Evolutionary conservation across 2,797 vertebrate genomes (phyloP).

Genomic region (Heliangelus exortis): DNA sequence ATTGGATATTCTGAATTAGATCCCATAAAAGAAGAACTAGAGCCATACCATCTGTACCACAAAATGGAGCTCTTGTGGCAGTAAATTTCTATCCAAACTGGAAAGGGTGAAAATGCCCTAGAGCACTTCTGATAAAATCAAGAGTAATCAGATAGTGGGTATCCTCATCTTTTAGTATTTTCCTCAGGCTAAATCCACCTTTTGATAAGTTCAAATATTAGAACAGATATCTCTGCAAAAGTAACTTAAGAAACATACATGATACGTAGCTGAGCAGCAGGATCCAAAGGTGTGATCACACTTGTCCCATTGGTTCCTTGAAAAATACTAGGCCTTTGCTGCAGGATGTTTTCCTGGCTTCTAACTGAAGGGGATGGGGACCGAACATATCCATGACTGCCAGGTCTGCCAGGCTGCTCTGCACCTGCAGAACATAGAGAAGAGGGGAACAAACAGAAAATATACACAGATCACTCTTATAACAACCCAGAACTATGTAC

Average conservation of each 20-base stretch:
- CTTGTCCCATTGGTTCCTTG: slow-evolving; percentile 95
- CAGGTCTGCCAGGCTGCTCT: slow-evolving; percentile 90
- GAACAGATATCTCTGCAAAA: background rate
- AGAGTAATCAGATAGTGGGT: background rate
- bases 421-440: slow-evolving; percentile 70
- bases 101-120: background rate
- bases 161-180: background rate
- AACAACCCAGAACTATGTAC: background rate
- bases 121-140: background rate
- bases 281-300: slow-evolving; percentile 91
- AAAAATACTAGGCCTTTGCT: slow-evolving; percentile 96
- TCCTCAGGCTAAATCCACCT: background rate
- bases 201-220: background rate
- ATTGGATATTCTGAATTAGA: background rate
- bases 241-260: slow-evolving; percentile 83
- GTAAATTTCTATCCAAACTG: background rate
- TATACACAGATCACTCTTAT: background rate
- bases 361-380: slow-evolving; percentile 92
- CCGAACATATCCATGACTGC: slow-evolving; percentile 91
- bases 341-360: slow-evolving; percentile 90
- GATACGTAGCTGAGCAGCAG: slow-evolving; percentile 82
- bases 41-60: background rate
- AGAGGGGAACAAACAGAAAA: background rate
- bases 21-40: background rate
- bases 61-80: background rate